phyloP scores from a whole-genome alignment of 2,113 vertebrate genomes.

The Sylvia atricapilla region DNA sequence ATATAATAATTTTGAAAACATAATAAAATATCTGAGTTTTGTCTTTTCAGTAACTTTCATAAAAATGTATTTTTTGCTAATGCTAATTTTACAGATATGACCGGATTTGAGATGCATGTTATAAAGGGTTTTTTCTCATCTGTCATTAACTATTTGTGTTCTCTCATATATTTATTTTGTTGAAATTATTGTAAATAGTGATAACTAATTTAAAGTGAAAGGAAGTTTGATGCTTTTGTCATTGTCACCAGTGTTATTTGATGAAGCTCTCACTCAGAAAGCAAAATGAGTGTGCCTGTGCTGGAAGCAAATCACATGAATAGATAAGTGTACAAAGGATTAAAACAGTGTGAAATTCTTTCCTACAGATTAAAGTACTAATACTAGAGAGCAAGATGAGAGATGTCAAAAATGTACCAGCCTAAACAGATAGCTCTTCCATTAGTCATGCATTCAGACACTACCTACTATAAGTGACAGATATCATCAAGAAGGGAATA shows the following conservation, averaged over 20 bases:
- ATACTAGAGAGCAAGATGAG: background rate
- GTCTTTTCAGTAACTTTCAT: background rate
- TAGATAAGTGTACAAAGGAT: background rate
- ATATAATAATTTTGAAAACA: background rate
- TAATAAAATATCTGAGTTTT: background rate
- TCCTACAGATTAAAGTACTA: background rate
- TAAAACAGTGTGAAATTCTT: background rate
- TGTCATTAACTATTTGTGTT: background rate
- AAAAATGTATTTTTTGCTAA: background rate
- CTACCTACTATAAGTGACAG: background rate
- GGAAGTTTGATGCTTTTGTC: background rate
- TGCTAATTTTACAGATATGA: background rate
- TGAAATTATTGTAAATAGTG: background rate
- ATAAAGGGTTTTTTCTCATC: background rate
- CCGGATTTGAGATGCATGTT: fast-evolving
- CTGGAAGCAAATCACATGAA: background rate
- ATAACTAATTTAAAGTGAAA: background rate
- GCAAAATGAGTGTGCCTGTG: background rate
- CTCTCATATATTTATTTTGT: background rate
- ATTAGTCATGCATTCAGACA: background rate
- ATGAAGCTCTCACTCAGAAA: background rate
- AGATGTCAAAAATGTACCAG: background rate
- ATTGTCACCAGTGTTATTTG: background rate
- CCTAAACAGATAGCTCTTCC: background rate
- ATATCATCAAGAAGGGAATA: background rate